phyloP scores from a whole-genome alignment of 2,888 invertebrate genomes.

The Stegana nigrithorax region DNA sequence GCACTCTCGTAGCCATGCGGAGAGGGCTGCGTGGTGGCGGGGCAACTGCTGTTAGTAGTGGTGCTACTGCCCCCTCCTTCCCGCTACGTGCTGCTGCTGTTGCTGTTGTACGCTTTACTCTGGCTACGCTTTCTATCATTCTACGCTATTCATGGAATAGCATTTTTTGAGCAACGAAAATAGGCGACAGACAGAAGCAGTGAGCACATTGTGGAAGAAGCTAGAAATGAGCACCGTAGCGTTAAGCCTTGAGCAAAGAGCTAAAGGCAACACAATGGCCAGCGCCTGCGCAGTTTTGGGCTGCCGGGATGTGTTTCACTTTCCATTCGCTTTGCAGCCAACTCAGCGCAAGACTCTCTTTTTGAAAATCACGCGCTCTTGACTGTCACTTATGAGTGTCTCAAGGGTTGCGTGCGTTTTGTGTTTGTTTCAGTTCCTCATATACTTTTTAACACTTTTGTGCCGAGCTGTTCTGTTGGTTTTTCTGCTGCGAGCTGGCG shows the following conservation, averaged over 20 bases:
- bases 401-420: not conserved
- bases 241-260: too few species aligned
- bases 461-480: slow-evolving; percentile 8
- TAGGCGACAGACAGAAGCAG: not conserved
- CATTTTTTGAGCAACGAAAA: slow-evolving; percentile 13
- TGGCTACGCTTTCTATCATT: not conserved
- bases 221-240: too few species aligned
- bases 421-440: not conserved
- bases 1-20: not conserved
- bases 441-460: not conserved
- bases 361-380: not conserved
- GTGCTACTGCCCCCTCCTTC: not conserved
- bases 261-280: too few species aligned
- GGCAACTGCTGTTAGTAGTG: too few species aligned
- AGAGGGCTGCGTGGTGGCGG: too few species aligned
- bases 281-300: too few species aligned
- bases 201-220: too few species aligned
- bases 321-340: not conserved
- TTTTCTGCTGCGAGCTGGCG: slow-evolving; percentile 27
- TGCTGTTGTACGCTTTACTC: not conserved
- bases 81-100: not conserved
- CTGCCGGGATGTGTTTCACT: too few species aligned
- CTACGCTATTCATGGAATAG: not conserved
- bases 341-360: not conserved
- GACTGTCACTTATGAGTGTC: not conserved